Conservation (phyloP, 1,140 invertebrate genomes). For the Drosophila burlai region DNA sequence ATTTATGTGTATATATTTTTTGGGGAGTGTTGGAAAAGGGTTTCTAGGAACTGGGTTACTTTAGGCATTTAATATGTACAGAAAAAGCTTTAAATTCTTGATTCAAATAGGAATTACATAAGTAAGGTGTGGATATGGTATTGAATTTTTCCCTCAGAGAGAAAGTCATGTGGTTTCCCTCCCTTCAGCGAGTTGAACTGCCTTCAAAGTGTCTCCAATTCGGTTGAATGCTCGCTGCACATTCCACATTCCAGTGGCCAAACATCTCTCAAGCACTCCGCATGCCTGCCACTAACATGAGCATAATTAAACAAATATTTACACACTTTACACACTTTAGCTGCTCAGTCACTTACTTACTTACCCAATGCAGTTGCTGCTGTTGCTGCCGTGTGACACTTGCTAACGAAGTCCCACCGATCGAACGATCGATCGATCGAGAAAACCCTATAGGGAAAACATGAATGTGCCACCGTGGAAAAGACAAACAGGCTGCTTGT, state of each 20-base stretch:
- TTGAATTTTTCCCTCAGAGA: background rate
- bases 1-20: slow-evolving; percentile 1
- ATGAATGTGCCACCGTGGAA: slow-evolving; percentile 73
- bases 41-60: background rate
- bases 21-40: slow-evolving; percentile 14
- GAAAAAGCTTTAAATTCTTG: background rate
- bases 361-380: slow-evolving; percentile 56
- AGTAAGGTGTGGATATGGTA: background rate
- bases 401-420: slow-evolving; percentile 51
- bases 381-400: slow-evolving; percentile 57
- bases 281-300: slow-evolving; percentile 72
- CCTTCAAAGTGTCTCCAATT: slow-evolving; percentile 49
- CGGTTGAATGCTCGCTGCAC: slow-evolving; percentile 48
- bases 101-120: background rate
- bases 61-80: too few species aligned
- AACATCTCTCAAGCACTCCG: slow-evolving; percentile 46
- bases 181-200: slow-evolving; percentile 5
- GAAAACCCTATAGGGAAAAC: slow-evolving; percentile 50
- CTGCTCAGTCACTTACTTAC: slow-evolving; percentile 62
- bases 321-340: slow-evolving; percentile 75
- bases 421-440: slow-evolving; percentile 15
- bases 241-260: slow-evolving; percentile 61
- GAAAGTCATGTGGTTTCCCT: slow-evolving; percentile 22
- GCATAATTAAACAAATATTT: slow-evolving; percentile 83
- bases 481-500: slow-evolving; percentile 68